Evolutionary conservation across 2,113 vertebrate genomes (phyloP), one percentile per base, ranked within the genome.

Genomic region (Tachuris rubrigastra): DNA sequence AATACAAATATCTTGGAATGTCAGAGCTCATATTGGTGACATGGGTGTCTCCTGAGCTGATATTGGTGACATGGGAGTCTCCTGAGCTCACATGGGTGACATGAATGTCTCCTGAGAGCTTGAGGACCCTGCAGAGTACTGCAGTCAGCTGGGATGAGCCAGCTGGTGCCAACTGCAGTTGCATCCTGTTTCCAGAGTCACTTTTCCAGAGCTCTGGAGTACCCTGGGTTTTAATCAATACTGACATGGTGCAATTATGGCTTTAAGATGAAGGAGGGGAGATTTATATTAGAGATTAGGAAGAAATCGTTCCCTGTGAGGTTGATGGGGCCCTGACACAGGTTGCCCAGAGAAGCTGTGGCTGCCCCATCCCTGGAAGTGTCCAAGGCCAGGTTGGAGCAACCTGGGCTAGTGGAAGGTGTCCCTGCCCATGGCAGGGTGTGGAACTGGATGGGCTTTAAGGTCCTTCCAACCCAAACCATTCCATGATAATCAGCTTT

Each of bases 31-130:
- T 3, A 1, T 2, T 33, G 12, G 10, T 65, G n/a, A 23, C 15
- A 1, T 0, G 1, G 21, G 21, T 3, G 27, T 7, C 35, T 35
- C 25, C 23, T 49, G 47, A 49, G 47, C 47, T 25, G 7, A 24
- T 8, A 25, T 2, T 13, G 47, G 47, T 49, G 47, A 49, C 47
- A 24, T 12, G 21, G 7, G n/a, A n/a, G n/a, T n/a, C n/a, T 47
- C 46, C 21, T 47, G 46, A 47, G 46, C 46, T 23, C 46, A 22
- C 46, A 22, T 6, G 5, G 14, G 11, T 56, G 33, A 23, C 16
- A 1, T 0, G 1, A 14, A 12, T 49, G 14, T 6, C 58, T 37
- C 23, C 58, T 37, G 46, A 86, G 69, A 3, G 24, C 25, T 42
- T 8, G 50, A 73, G 60, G 53, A 1, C 42, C 13, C 8, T 35